Base-by-base conservation (phyloP, 2,888 invertebrate species). In the Scaptomyza tumidula region DNA sequence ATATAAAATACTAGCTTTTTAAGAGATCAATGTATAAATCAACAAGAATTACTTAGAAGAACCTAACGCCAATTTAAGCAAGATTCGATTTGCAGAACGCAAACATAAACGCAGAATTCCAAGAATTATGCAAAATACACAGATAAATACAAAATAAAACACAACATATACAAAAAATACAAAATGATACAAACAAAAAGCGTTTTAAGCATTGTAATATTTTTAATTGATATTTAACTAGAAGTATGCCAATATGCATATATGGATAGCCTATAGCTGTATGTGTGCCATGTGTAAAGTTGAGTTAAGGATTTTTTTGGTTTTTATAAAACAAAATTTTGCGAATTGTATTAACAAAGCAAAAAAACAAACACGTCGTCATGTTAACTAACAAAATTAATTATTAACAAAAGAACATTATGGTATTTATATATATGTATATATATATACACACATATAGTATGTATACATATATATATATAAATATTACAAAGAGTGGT, bases 361-460 rank as follows among this genome's bases (percentile, higher is more conserved):
- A 82, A 33, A 50, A 50, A 85, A 78, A 69, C 83, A 87, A 87
- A 88, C 90, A 90, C 88, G 90, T 90, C 90, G 89, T 89, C 87
- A 90, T 90, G 90, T 90, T 90, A 90, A 90, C 90, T 90, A 90
- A 80, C 70, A 60, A 74, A 79, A 81, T 76, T 74, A 78, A 75
- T 78, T 81, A 85, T 78, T 70, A 78, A 69, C 69, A 72, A 70
- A 63, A n/a, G 31, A 29, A 45, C 65, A 80, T 76, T 74, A 71
- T 75, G 78, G 63, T 75, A 61, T 72, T 74, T 46, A 56, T 52
- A 19, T 35, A 65, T 48, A 56, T 41, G 14, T 35, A 65, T 48
- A 75, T 64, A 41, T 54, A 74, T 55, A 72, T 52, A 37, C 24
- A 59, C n/a, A n/a, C n/a, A n/a, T n/a, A n/a, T n/a, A n/a, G n/a